These are phyloP conservation scores for Helostoma temminkii DNA, from an alignment of 2,797 vertebrate genomes.

Conservation along the genomic window DNA sequence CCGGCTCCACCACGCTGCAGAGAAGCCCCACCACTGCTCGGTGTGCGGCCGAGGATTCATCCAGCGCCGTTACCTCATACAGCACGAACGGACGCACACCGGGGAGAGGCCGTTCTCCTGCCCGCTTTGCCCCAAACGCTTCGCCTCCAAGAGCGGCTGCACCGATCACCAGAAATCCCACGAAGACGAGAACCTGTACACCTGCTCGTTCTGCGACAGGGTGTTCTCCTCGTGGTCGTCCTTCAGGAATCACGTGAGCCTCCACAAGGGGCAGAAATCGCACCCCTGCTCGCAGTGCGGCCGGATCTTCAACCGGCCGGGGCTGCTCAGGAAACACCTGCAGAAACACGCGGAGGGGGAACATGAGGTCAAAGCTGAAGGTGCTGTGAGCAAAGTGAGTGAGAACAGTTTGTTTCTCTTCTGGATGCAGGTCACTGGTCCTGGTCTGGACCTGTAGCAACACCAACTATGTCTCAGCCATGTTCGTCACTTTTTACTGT, in stretches of 20 bases:
- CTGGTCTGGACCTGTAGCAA: too few species aligned
- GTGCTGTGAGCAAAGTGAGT: neutral
- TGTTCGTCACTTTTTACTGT: too few species aligned
- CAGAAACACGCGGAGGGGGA: constrained; percentile 27
- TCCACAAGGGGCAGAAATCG: constrained; percentile 61
- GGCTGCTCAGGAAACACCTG: constrained; percentile 67
- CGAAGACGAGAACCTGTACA: constrained; percentile 24
- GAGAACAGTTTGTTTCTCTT: too few species aligned
- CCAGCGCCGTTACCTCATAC: constrained; percentile 57
- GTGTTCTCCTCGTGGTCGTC: constrained; percentile 60
- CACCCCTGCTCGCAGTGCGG: constrained; percentile 64
- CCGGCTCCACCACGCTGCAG: constrained; percentile 44
- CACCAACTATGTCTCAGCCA: too few species aligned
- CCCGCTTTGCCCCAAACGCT: constrained; percentile 67
- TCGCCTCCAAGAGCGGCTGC: constrained; percentile 62
- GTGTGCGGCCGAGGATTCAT: constrained; percentile 64
- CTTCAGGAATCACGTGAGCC: constrained; percentile 60
- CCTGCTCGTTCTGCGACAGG: constrained; percentile 61
- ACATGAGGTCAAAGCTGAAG: neutral
- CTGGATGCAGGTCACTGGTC: too few species aligned
- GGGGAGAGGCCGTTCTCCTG: constrained; percentile 71
- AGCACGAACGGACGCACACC: constrained; percentile 69
- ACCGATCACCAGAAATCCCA: constrained; percentile 57
- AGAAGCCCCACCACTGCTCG: constrained; percentile 56
- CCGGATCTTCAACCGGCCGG: constrained; percentile 71